These are phyloP conservation scores for Pipistrellus pygmaeus DNA, from an alignment of 2,797 vertebrate species.

Conservation along the genomic window DNA sequence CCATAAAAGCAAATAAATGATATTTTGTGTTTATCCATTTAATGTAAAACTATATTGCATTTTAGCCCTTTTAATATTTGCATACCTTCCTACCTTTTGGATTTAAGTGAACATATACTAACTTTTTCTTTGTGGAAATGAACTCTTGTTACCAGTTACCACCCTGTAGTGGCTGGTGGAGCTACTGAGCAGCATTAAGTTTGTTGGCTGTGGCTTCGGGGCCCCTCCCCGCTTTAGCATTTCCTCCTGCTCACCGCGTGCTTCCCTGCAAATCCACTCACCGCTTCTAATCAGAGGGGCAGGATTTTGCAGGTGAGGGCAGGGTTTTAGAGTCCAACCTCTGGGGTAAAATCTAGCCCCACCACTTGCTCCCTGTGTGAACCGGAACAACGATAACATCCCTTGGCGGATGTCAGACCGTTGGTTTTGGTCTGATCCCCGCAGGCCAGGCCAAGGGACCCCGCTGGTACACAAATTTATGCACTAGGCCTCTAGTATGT, in stretches of 20 bases:
- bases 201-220: background rate
- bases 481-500: too few relatives aligned
- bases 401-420: too few relatives aligned
- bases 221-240: background rate
- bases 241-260: background rate
- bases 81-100: background rate
- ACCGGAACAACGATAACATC: background rate
- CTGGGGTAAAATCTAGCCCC: background rate
- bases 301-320: background rate
- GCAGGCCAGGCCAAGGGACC: too few relatives aligned
- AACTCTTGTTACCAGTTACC: background rate
- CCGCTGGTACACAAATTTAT: too few relatives aligned
- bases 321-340: background rate
- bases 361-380: background rate
- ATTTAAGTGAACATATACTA: background rate
- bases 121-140: background rate
- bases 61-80: slow-evolving; percentile 19
- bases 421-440: too few relatives aligned
- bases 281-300: background rate
- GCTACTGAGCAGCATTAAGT: background rate
- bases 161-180: background rate
- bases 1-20: background rate
- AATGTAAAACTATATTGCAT: background rate
- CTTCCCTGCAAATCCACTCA: background rate
- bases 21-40: background rate